Conservation (phyloP, 1,140 invertebrate genomes). For the Drosophila truncata region DNA sequence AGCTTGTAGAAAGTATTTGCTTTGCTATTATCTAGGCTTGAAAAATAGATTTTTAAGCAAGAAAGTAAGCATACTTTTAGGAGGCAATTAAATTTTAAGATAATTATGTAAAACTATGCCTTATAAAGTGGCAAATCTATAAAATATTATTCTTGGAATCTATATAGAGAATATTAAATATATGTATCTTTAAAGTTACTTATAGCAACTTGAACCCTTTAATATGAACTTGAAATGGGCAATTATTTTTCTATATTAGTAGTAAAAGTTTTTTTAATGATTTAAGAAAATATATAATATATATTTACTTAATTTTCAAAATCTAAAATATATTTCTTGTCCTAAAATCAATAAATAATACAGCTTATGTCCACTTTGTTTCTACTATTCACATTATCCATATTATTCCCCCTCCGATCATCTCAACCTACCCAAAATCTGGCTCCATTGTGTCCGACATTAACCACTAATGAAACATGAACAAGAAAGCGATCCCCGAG, state of each 20-base stretch:
- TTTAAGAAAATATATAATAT: too few relatives aligned
- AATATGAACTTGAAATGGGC: too few relatives aligned
- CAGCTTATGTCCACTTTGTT: background rate
- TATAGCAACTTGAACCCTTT: too few relatives aligned
- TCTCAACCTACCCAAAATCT: background rate
- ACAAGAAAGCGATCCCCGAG: slow-evolving; percentile 25
- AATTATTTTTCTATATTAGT: too few relatives aligned
- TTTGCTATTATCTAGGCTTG: background rate
- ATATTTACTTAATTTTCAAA: too few relatives aligned
- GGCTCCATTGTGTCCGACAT: slow-evolving; percentile 34
- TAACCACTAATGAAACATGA: slow-evolving; percentile 53
- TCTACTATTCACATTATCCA: background rate
- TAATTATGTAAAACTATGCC: background rate
- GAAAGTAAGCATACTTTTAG: slow-evolving; percentile 6
- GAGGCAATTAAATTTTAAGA: background rate
- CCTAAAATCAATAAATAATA: background rate
- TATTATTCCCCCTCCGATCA: background rate
- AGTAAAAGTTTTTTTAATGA: too few relatives aligned
- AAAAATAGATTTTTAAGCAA: background rate
- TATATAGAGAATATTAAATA: too few relatives aligned
- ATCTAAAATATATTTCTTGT: too few relatives aligned
- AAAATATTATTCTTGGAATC: too few relatives aligned
- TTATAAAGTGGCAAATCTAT: background rate
- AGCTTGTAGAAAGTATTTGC: background rate
- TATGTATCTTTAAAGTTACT: too few relatives aligned